phyloP scores from a whole-genome alignment of 53 echinoderm and acorn worm species.

The Astropecten irregularis region DNA sequence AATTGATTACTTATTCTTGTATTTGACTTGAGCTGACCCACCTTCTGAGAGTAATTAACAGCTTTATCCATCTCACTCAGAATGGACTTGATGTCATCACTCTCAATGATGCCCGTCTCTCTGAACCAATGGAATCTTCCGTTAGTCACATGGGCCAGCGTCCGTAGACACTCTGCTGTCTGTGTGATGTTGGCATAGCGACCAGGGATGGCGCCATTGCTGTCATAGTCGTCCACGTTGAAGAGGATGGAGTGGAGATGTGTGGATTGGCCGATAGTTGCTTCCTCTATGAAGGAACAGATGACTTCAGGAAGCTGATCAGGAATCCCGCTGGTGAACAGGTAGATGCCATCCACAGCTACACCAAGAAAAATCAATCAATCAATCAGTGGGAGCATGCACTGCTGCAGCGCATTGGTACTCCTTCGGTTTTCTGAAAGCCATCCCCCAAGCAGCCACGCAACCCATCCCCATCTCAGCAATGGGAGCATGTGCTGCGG shows the following conservation, averaged over 20 bases:
- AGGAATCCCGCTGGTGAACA: conserved; percentile 98
- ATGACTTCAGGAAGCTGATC: conserved; percentile 94
- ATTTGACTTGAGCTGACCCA: too few species aligned
- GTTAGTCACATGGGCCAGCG: conserved; percentile 90
- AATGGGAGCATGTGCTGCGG: too few species aligned
- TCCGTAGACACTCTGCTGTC: conserved; percentile 95
- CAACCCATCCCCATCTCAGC: too few species aligned
- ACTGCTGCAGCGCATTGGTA: too few species aligned
- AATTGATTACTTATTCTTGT: too few species aligned
- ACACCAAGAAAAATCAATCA: too few species aligned
- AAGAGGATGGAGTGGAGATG: conserved; percentile 91
- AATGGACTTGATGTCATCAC: conserved; percentile 90
- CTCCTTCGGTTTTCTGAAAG: too few species aligned
- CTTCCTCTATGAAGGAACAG: conserved; percentile 95
- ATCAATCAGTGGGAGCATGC: too few species aligned
- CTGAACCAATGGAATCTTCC: conserved; percentile 99
- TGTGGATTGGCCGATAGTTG: conserved; percentile 78
- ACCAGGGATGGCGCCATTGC: conserved; percentile 83
- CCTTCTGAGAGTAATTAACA: conserved; percentile 99
- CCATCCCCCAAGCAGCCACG: too few species aligned
- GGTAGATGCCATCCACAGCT: conserved; percentile 94
- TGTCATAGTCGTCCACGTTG: conserved; percentile 98
- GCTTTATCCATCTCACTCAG: conserved; percentile 98
- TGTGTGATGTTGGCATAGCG: conserved; percentile 98
- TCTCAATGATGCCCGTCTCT: conserved; percentile 97